These are phyloP conservation scores for Triplophysa dalaica DNA, from an alignment of 2,113 vertebrate species.

Conservation along the genomic window DNA sequence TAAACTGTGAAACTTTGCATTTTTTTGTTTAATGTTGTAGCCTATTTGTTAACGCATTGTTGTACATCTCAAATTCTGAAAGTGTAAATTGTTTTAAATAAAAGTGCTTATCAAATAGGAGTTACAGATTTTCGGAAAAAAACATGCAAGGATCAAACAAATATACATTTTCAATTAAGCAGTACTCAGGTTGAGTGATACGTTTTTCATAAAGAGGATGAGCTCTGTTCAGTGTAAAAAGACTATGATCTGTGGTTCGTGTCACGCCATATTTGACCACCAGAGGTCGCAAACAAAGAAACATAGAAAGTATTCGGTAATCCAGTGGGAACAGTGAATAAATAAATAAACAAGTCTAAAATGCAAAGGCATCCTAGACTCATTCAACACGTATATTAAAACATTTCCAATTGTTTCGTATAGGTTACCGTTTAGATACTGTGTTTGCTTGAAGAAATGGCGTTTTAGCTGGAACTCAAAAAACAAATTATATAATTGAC, in stretches of 20 bases:
- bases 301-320: too few relatives aligned
- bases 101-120: neutral
- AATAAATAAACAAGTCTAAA: too few relatives aligned
- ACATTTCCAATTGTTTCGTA: neutral
- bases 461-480: too few relatives aligned
- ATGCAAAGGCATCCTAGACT: neutral
- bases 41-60: neutral
- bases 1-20: too few relatives aligned
- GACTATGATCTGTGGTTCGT: neutral
- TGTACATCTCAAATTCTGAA: neutral
- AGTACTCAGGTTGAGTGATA: neutral
- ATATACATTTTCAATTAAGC: neutral
- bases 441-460: too few relatives aligned
- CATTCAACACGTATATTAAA: neutral
- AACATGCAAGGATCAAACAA: neutral
- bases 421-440: too few relatives aligned
- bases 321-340: neutral
- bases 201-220: neutral
- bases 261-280: conserved; percentile 12
- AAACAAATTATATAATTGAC: too few relatives aligned
- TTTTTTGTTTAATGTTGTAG: too few relatives aligned
- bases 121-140: neutral
- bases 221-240: neutral
- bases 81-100: neutral
- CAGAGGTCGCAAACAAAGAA: conserved; percentile 17